Percentiles rank a stretch among this genome's conserved stretches.
Conservation (phyloP, 2,797 vertebrate genomes). For the Xyrichtys novacula region DNA sequence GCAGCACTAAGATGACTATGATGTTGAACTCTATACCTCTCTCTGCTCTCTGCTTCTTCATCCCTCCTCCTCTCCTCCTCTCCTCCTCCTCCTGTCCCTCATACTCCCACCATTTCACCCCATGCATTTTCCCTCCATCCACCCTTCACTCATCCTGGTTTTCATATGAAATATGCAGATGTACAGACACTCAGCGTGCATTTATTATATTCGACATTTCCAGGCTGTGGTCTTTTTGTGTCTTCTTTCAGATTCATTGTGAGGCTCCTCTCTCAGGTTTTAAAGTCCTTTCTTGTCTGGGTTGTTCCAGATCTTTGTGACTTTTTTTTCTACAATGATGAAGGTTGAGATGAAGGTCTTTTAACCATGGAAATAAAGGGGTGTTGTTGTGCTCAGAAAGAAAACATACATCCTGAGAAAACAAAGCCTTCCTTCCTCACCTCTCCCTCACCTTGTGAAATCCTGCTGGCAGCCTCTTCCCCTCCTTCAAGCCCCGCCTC, state of each 20-base stretch:
- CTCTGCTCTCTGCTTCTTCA: conserved; percentile 18
- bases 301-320: neutral
- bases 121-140: neutral
- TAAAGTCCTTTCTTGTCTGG: no score
- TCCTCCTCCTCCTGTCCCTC: neutral
- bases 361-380: neutral
- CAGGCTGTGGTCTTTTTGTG: neutral
- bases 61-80: conserved; percentile 11
- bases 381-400: neutral
- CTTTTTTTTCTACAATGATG: neutral
- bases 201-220: neutral
- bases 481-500: neutral
- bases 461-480: conserved; percentile 23
- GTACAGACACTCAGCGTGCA: neutral
- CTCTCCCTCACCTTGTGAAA: conserved; percentile 33
- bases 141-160: conserved; percentile 9
- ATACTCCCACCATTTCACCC: conserved; percentile 17
- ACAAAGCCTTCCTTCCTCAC: conserved; percentile 34
- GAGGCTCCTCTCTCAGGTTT: no score
- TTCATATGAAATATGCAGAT: conserved; percentile 6
- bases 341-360: conserved; percentile 1
- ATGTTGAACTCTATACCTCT: conserved; percentile 66
- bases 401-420: conserved; percentile 13
- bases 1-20: conserved; percentile 87
- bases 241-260: neutral